Conservation (phyloP, 2,888 invertebrate species). For the Ochropleura plecta region DNA sequence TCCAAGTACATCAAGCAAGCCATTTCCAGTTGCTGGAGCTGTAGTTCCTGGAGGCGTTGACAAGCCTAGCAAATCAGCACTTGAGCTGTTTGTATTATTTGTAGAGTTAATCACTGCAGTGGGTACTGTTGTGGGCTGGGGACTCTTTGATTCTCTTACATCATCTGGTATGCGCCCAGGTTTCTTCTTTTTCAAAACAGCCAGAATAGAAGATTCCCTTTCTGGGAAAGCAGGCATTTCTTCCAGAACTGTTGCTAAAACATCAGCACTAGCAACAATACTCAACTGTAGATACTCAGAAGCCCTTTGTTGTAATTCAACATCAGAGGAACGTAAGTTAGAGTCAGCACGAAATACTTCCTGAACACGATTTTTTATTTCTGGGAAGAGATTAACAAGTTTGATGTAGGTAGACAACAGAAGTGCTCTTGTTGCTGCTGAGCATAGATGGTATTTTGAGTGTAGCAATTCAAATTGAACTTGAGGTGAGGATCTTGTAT, state of each 20-base stretch:
- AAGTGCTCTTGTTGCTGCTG: constrained; percentile 98
- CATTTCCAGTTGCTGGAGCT: constrained; percentile 92
- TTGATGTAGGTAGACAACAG: constrained; percentile 99
- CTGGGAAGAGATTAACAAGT: constrained; percentile 99
- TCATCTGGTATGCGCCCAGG: constrained; percentile 98
- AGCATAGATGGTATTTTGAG: constrained; percentile 99
- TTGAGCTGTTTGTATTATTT: constrained; percentile 90
- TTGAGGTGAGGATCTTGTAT: constrained; percentile 98
- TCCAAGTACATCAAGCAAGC: constrained; percentile 97
- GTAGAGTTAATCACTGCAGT: constrained; percentile 88
- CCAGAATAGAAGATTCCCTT: constrained; percentile 98
- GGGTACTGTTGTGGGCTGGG: constrained; percentile 86
- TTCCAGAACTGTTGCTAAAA: constrained; percentile 99
- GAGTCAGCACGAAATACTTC: constrained; percentile 98
- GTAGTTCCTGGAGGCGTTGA: constrained; percentile 96
- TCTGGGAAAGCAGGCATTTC: constrained; percentile 99
- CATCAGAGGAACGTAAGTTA: constrained; percentile 99
- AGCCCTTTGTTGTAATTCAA: constrained; percentile 99
- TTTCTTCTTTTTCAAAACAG: constrained; percentile 99
- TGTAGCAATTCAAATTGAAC: constrained; percentile 99
- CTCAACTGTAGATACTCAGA: constrained; percentile 99
- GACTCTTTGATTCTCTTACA: constrained; percentile 95
- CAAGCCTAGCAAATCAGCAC: constrained; percentile 96
- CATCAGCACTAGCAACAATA: constrained; percentile 98
- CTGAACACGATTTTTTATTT: constrained; percentile 98